Percentiles rank a stretch among this genome's conserved stretches.
phyloP scores from a whole-genome alignment of 2,797 vertebrate species.

The Loris lydekkerianus region DNA sequence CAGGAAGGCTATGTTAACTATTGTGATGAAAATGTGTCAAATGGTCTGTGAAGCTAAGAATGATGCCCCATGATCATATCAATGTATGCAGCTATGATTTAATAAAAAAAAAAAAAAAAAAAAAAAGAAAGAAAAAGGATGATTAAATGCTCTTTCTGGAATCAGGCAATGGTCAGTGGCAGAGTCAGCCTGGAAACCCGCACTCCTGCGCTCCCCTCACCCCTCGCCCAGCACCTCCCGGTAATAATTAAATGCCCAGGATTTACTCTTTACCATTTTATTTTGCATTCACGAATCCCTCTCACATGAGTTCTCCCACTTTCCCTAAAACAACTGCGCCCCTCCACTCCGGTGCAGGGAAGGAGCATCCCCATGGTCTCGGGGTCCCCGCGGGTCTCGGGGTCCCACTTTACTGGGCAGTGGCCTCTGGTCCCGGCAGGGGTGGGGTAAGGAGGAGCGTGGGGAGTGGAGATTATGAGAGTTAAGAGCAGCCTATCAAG shows the following conservation, averaged over 20 bases:
- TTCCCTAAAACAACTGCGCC: neutral
- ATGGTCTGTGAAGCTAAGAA: too few relatives aligned
- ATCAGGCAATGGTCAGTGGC: neutral
- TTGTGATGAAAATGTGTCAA: too few relatives aligned
- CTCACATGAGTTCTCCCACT: neutral
- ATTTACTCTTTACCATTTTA: neutral
- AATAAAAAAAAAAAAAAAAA: too few relatives aligned
- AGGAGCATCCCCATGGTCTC: too few relatives aligned
- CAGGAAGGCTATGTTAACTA: too few relatives aligned
- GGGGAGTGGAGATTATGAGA: neutral
- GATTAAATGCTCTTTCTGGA: neutral
- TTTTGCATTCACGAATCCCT: neutral
- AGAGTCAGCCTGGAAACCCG: neutral
- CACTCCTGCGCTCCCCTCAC: neutral
- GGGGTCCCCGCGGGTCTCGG: rapidly evolving
- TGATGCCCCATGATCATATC: too few relatives aligned
- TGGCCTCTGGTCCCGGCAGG: rapidly evolving
- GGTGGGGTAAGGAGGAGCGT: neutral
- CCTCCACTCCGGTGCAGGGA: neutral
- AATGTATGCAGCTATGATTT: too few relatives aligned
- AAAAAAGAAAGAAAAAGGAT: neutral
- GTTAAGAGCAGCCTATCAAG: neutral
- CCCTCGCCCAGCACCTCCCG: neutral
- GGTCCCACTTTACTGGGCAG: neutral
- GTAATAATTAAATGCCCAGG: neutral